These are phyloP conservation scores for Pipra filicauda DNA, from an alignment of 2,113 vertebrate species.

Conservation along the genomic window DNA sequence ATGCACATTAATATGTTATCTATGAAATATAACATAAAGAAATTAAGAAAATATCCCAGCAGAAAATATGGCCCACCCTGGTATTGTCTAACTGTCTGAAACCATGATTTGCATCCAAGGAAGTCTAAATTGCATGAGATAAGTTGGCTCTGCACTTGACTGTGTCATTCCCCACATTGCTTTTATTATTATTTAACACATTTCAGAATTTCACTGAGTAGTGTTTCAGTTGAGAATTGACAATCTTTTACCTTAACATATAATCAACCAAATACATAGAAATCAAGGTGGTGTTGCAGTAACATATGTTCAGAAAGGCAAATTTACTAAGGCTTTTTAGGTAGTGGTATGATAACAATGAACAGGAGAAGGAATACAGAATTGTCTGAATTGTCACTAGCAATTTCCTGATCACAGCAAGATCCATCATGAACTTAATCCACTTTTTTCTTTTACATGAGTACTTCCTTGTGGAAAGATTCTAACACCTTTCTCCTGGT, in stretches of 20 bases:
- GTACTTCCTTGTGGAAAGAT: neutral
- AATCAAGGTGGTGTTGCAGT: neutral
- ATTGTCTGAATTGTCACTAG: neutral
- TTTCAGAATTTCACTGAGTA: neutral
- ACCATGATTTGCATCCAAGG: neutral
- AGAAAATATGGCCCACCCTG: neutral
- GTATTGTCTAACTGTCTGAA: neutral
- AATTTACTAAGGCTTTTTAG: neutral
- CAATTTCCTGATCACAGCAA: neutral
- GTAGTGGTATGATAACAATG: neutral
- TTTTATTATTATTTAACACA: neutral
- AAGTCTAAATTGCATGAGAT: neutral
- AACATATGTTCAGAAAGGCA: neutral
- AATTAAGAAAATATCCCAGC: neutral
- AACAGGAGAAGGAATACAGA: neutral
- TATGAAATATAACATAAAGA: neutral
- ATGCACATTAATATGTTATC: neutral
- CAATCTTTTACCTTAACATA: neutral
- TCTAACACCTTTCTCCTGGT: neutral
- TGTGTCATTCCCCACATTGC: neutral
- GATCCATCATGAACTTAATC: neutral
- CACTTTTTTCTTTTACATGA: neutral
- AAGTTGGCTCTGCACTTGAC: neutral
- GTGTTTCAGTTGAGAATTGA: neutral
- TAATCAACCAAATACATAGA: neutral